Percentiles rank a stretch among this genome's conserved stretches.
These are phyloP conservation scores for Unio pictorum DNA, from an alignment of 2,888 invertebrate genomes.

Conservation along the genomic window DNA sequence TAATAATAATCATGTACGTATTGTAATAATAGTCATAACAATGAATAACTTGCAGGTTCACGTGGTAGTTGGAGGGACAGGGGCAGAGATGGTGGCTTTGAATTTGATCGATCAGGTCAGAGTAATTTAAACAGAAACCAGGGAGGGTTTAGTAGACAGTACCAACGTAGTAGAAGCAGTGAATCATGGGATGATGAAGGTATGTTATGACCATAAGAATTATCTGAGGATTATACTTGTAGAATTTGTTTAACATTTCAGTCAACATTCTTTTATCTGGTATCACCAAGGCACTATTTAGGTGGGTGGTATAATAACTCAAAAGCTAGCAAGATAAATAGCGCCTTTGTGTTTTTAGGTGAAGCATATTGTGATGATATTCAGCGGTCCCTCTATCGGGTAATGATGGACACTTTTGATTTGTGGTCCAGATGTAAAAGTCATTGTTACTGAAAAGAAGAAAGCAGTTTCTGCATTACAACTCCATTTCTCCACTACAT, in stretches of 20 bases:
- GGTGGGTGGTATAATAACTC: too few species aligned
- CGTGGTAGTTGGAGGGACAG: conserved; percentile 52
- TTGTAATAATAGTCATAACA: not conserved
- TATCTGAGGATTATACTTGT: not conserved
- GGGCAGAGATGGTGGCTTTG: conserved; percentile 31
- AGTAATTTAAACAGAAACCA: conserved; percentile 22
- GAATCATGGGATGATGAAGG: conserved; percentile 62
- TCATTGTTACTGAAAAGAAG: too few species aligned
- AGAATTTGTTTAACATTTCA: not conserved
- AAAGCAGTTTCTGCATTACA: too few species aligned
- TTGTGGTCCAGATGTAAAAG: too few species aligned
- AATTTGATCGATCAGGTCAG: conserved; percentile 33
- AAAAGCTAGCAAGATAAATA: too few species aligned
- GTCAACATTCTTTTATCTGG: not conserved
- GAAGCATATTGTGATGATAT: too few species aligned
- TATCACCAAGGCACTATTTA: not conserved
- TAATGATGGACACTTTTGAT: too few species aligned
- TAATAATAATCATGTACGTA: too few species aligned
- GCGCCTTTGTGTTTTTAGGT: too few species aligned
- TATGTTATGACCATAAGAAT: conserved; percentile 9
- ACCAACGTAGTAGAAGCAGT: conserved; percentile 52
- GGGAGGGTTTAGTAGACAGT: conserved; percentile 37
- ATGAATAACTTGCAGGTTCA: conserved; percentile 17
- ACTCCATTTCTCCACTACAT: too few species aligned
- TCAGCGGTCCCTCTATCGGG: too few species aligned